A percentile compares a stretch with the other conserved stretches of the same genome.
These are phyloP conservation scores for Syngnathus scovelli DNA, from an alignment of 2,113 vertebrate genomes.

Conservation along the genomic window DNA sequence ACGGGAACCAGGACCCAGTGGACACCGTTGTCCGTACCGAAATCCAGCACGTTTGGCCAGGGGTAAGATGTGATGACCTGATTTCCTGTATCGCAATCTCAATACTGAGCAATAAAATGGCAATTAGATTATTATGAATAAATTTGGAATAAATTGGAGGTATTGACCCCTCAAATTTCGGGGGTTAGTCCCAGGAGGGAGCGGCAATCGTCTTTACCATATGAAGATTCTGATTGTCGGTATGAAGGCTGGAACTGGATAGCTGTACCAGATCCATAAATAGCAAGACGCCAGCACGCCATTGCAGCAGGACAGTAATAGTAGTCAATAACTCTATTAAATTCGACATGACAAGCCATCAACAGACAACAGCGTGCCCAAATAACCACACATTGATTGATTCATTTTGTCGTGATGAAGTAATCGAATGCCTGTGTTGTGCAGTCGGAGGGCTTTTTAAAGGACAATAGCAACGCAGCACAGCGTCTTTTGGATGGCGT, in stretches of 20 bases:
- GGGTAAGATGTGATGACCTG: slow-evolving; percentile 70
- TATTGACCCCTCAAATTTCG: too few species aligned
- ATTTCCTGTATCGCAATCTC: neutral
- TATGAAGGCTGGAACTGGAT: neutral
- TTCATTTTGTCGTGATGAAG: neutral
- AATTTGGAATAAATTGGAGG: too few species aligned
- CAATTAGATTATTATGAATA: too few species aligned
- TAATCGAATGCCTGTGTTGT: slow-evolving; percentile 15
- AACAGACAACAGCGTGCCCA: neutral
- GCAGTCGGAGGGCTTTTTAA: slow-evolving; percentile 89
- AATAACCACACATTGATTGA: neutral
- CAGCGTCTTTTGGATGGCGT: slow-evolving; percentile 95
- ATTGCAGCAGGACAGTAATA: too few species aligned
- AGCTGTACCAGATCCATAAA: neutral
- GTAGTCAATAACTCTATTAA: too few species aligned
- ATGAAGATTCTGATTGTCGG: neutral
- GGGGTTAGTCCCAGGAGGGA: neutral
- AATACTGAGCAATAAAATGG: too few species aligned
- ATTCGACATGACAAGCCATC: too few species aligned
- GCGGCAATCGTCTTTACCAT: neutral
- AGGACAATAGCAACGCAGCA: slow-evolving; percentile 97
- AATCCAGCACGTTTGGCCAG: slow-evolving; percentile 96
- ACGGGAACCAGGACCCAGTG: slow-evolving; percentile 97
- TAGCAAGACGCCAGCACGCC: neutral
- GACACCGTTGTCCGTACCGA: slow-evolving; percentile 97